Evolutionary conservation across 2,113 vertebrate species (phyloP), one percentile per base, ranked within the genome.

Genomic region (Herpetotheres cachinnans): DNA sequence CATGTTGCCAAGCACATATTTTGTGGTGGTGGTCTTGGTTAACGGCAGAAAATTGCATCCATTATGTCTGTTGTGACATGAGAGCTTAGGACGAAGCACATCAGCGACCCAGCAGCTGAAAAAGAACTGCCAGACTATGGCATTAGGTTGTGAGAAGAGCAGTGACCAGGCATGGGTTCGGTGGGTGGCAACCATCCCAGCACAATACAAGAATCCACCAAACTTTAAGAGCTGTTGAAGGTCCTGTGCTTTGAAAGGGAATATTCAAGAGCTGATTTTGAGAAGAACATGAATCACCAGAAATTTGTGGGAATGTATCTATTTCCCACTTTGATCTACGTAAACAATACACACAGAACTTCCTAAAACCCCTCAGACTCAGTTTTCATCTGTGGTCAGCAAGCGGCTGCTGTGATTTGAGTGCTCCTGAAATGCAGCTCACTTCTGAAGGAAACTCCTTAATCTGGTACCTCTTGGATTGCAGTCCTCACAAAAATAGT

Each of bases 381-480:
- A 16, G 21, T 63, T 90, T 81, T 56, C 34, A 10, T 17, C 67
- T 52, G 38, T 38, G 49, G 24, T 44, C 47, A 71, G 47, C 55
- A 27, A 61, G 46, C 66, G 17, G 32, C 55, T 62, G 61, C 54
- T 58, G 38, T 10, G 71, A 16, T 65, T 66, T 0, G 0, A 63
- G 42, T 17, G 59, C 29, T 56, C 16, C 82, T 30, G 42, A 32
- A 34, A 52, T 49, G 24, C 73, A 54, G 42, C 22, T 77, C n/a
- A 55, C 11, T n/a, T 67, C 77, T 25, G 80, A 30, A 50, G 84
- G 72, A 49, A 82, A 42, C 32, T 62, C 85, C 38, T 50, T 9
- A 1, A 6, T 16, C 44, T 3, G 1, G 34, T 38, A 27, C 47
- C 44, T 61, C 65, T 49, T 11, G 74, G 44, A 16, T n/a, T 0